phyloP scores from a whole-genome alignment of 2,888 invertebrate species.

The Melinopterus prodromus region DNA sequence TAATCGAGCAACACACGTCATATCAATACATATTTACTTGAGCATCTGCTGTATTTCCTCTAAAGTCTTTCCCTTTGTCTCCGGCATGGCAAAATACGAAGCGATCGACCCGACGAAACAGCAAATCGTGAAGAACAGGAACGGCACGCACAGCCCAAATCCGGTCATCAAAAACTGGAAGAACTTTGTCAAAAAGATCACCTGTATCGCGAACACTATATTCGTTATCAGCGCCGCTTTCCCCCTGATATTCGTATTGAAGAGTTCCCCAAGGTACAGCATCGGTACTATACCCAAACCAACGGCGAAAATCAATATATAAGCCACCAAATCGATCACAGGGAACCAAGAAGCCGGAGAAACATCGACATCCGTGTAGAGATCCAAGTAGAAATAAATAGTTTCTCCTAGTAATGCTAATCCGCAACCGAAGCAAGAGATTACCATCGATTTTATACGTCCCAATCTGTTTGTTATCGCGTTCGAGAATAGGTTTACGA shows the following conservation, averaged over 20 bases:
- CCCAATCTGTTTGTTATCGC: conserved; percentile 36
- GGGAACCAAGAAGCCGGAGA: conserved; percentile 50
- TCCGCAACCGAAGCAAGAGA: conserved; percentile 45
- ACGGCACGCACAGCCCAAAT: conserved; percentile 52
- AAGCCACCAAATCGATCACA: conserved; percentile 50
- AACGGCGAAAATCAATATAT: conserved; percentile 45
- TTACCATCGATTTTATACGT: conserved; percentile 46
- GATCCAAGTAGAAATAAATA: conserved; percentile 48
- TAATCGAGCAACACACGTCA: no score
- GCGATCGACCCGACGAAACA: conserved; percentile 47
- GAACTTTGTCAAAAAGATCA: conserved; percentile 47
- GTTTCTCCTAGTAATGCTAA: conserved; percentile 44
- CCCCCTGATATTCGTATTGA: conserved; percentile 51
- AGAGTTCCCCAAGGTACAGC: conserved; percentile 52
- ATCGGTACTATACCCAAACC: conserved; percentile 52
- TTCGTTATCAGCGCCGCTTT: conserved; percentile 50
- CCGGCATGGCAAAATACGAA: conserved; percentile 52
- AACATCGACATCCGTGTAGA: conserved; percentile 43
- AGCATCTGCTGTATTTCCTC: conserved; percentile 56
- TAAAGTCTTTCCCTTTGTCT: conserved; percentile 56
- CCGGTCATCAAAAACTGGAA: conserved; percentile 51
- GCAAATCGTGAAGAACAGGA: conserved; percentile 49
- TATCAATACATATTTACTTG: conserved; percentile 34
- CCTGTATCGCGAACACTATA: conserved; percentile 46
- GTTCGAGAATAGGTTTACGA: conserved; percentile 40